Percentiles rank a stretch among this genome's conserved stretches.
Evolutionary conservation across 1,140 invertebrate species (phyloP).

Genomic region (Ceratina australensis): DNA sequence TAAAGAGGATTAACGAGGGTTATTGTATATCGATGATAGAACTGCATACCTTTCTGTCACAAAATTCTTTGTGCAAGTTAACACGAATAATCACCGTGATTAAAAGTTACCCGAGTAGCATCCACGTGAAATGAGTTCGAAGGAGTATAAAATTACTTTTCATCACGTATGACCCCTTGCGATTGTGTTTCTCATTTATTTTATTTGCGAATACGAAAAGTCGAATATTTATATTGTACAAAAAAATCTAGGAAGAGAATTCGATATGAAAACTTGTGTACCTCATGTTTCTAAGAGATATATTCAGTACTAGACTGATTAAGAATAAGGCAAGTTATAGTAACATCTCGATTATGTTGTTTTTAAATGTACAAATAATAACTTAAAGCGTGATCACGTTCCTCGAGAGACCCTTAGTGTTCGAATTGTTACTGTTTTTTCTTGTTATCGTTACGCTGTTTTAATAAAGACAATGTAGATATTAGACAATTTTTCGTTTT

Average conservation of each 20-base stretch:
- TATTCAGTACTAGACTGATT: conserved; percentile 56
- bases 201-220: not conserved
- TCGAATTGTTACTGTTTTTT: conserved; percentile 71
- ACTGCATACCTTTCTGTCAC: too few species aligned
- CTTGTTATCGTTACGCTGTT: conserved; percentile 69
- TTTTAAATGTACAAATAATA: conserved; percentile 58
- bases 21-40: too few species aligned
- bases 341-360: conserved; percentile 46
- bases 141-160: conserved; percentile 26
- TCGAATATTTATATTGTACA: conserved; percentile 45
- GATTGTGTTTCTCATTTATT: conserved; percentile 13
- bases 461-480: conserved; percentile 68
- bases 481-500: conserved; percentile 36
- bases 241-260: conserved; percentile 30
- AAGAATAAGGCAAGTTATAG: conserved; percentile 51
- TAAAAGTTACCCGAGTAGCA: not conserved
- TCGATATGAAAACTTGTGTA: conserved; percentile 37
- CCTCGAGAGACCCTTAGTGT: conserved; percentile 67
- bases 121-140: conserved; percentile 7
- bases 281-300: conserved; percentile 43
- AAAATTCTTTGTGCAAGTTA: not conserved
- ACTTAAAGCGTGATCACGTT: conserved; percentile 59
- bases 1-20: too few species aligned
- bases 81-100: not conserved
- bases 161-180: conserved; percentile 8